phyloP scores from a whole-genome alignment of 2,797 vertebrate species.

The Poecilia wingei region DNA sequence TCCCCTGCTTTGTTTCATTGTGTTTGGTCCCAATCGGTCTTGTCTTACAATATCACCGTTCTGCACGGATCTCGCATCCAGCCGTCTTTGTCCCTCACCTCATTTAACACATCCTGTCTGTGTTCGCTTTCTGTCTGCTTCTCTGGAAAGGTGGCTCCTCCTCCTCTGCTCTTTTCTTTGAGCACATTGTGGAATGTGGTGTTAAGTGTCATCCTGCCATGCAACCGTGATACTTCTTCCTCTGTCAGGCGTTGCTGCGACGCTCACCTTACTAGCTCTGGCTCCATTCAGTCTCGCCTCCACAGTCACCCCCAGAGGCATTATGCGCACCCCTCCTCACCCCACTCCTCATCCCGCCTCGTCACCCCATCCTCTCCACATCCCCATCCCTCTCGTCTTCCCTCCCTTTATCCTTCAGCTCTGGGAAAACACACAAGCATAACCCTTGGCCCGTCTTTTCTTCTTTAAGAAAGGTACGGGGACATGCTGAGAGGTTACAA shows the following conservation, averaged over 20 bases:
- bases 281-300: constrained; percentile 84
- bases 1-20: constrained; percentile 13
- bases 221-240: constrained; percentile 77
- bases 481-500: constrained; percentile 19
- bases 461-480: constrained; percentile 23
- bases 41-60: constrained; percentile 41
- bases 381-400: constrained; percentile 43
- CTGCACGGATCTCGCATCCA: constrained; percentile 45
- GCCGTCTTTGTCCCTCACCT: constrained; percentile 36
- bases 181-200: constrained; percentile 75
- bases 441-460: constrained; percentile 45
- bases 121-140: constrained; percentile 39
- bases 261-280: constrained; percentile 82
- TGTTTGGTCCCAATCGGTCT: constrained; percentile 9
- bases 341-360: constrained; percentile 5
- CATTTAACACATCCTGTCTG: constrained; percentile 43
- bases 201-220: constrained; percentile 76
- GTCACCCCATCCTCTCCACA: constrained; percentile 36
- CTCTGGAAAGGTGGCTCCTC: constrained; percentile 41
- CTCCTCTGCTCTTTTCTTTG: constrained; percentile 46
- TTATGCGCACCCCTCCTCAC: constrained; percentile 36
- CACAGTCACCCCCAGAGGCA: constrained; percentile 73
- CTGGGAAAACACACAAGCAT: constrained; percentile 48
- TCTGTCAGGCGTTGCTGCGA: constrained; percentile 57
- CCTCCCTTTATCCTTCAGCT: constrained; percentile 42